These are phyloP conservation scores for Plecotus auritus DNA, from an alignment of 2,113 vertebrate genomes.

Conservation along the genomic window DNA sequence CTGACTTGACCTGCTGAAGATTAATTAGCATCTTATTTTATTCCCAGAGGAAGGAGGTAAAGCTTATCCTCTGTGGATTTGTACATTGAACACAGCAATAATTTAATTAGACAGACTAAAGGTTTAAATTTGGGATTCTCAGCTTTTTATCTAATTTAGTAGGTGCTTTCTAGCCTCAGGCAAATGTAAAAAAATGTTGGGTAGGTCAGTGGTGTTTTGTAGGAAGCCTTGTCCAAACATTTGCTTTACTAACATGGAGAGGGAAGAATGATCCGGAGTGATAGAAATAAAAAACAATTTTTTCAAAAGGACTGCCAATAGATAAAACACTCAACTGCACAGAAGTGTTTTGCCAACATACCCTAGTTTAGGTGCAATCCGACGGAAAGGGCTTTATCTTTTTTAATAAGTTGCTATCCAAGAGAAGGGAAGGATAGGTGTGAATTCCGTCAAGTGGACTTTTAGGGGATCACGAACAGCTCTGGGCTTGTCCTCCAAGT, in stretches of 20 bases:
- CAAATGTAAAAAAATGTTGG: neutral
- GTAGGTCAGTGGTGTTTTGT: neutral
- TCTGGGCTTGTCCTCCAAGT: neutral
- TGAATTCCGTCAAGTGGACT: neutral
- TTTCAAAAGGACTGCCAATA: neutral
- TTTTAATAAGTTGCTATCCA: neutral
- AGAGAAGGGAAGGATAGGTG: neutral
- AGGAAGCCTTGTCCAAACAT: slow-evolving; percentile 5
- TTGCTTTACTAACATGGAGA: neutral
- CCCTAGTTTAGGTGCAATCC: neutral
- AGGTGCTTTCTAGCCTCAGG: neutral
- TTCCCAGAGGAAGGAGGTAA: neutral
- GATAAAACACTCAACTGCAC: neutral
- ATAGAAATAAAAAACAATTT: neutral
- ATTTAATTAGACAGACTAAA: neutral
- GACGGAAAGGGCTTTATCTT: neutral
- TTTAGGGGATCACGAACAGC: neutral
- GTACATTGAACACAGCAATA: neutral
- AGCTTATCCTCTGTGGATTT: neutral
- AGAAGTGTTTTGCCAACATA: neutral
- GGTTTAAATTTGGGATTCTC: neutral
- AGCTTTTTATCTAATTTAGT: slow-evolving; percentile 18
- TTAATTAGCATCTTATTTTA: neutral
- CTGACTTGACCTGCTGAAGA: neutral
- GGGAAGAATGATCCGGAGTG: neutral